Base-by-base conservation (phyloP, 2,888 invertebrate genomes). In the Steinernema carpocapsae region DNA sequence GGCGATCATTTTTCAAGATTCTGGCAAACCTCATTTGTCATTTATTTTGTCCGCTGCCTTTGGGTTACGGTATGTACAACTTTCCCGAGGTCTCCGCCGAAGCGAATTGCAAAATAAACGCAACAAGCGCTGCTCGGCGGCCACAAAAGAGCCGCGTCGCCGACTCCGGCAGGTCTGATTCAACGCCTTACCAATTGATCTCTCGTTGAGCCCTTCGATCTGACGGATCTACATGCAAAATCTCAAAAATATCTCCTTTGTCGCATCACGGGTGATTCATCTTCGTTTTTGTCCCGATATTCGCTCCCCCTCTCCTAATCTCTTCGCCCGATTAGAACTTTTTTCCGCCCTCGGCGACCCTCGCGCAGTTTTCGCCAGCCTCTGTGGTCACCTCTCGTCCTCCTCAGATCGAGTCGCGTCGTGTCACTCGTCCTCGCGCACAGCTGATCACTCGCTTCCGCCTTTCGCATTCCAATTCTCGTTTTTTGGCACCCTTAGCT, bases 391-490 rank as follows among this genome's bases (percentile, higher is more conserved):
- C 52, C 48, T 10, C 52, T 19, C 52, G 52, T 22, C 22, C 52
- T 22, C 52, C 24, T 52, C 52, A 19, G 48, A 48, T 48, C 48
- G 48, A 17, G 37, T 3, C 3, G 48, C 48, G n/a, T 56, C 56
- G 56, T 56, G 56, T 56, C 56, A 56, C 56, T 56, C 64, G 64
- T 48, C 64, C 1, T 26, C 64, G 10, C 37, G 37, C 37, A 37
- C 64, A 64, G 64, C 64, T 64, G 64, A 64, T 64, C 64, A 3
- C 52, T 10, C 3, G 32, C 32, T 56, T 56, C 56, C 56, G 22
- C 56, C 56, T 56, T 24, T 14, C 14, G 14, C 56, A 56, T 24
- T 26, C 37, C 37, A 6, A 37, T 10, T 7, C 24, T 56, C 24
- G 48, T 17, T 37, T 37, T 37, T 48, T 48, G 48, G 48, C 48